These are phyloP conservation scores for Macroramphosus scolopax DNA, from an alignment of 2,797 vertebrate species.

Conservation along the genomic window DNA sequence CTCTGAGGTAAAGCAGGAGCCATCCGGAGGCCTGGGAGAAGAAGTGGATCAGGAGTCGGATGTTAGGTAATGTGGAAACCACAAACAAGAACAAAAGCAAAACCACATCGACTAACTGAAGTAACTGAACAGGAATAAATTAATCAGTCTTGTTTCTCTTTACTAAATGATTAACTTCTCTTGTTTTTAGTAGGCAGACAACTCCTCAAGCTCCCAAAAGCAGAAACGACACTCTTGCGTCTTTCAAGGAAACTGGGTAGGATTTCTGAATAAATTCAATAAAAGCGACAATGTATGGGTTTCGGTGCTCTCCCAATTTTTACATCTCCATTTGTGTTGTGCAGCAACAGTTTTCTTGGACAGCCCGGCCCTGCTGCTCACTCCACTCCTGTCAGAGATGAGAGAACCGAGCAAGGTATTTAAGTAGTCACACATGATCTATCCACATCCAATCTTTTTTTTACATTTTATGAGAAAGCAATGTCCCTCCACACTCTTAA, in stretches of 20 bases:
- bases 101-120: too few species aligned
- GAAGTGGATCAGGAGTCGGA: constrained; percentile 21
- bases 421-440: not conserved
- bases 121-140: not conserved
- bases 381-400: constrained; percentile 47
- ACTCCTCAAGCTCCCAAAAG: constrained; percentile 26
- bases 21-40: constrained; percentile 28
- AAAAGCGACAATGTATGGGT: not conserved
- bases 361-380: constrained; percentile 29
- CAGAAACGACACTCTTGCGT: constrained; percentile 27
- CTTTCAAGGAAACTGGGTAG: constrained; percentile 61
- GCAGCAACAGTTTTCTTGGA: constrained; percentile 26
- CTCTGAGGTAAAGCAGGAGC: constrained; percentile 44
- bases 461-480: too few species aligned
- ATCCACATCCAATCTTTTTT: too few species aligned
- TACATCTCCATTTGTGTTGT: constrained; percentile 6
- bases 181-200: constrained; percentile 63
- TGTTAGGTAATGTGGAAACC: constrained; percentile 54
- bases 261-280: constrained; percentile 7
- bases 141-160: not conserved
- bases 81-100: not conserved
- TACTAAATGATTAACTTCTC: not conserved
- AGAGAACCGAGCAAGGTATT: constrained; percentile 54
- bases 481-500: not conserved
- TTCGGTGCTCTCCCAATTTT: not conserved